Evolutionary conservation across 2,888 invertebrate genomes (phyloP), one percentile per base, ranked within the genome.

Genomic region (Epiperipatus broadwayi): DNA sequence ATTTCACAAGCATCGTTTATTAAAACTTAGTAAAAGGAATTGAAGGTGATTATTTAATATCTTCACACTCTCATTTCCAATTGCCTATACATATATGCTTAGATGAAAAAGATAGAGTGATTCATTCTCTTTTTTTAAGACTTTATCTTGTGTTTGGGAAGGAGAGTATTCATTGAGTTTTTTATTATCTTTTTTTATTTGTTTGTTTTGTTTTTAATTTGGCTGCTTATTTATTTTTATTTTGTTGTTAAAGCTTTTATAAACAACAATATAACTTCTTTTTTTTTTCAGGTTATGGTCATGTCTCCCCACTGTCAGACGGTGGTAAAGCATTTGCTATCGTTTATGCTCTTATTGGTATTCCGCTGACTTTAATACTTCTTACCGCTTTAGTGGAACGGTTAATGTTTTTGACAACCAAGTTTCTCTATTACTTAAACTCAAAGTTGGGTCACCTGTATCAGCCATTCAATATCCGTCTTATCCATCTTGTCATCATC

Each of bases 241-340:
- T 44, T 39, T 56, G 42, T 49, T 55, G 2, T 20, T 7, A 10
- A 8, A 20, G 14, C 5, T 7, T 20, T 7, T 8, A 21, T 20
- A 34, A 20, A 34, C 7, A 10, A 10, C 20, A 7, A 12, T 21
- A 7, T 19, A 10, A 8, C 8, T 30, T 15, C 31, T 7, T 5
- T 10, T 7, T 8, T 25, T 25, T 43, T 49, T 4, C 60, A 81
- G 83, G 84, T 37, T 87, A 85, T 60, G 85, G 85, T 4, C 78
- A 83, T 59, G 78, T 84, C 37, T 78, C 83, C 0, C 84, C 85
- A 0, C 64, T 83, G 12, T 79, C 81, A 34, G 71, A 76, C 58
- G 75, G 73, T 1, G 85, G 87, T 20, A 84, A 85, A 62, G 62
- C 80, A 40, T 84, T 85, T 65, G 81, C 81, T 61, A 79, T 87